phyloP scores from a whole-genome alignment of 2,113 vertebrate genomes.

The Candoia aspera region DNA sequence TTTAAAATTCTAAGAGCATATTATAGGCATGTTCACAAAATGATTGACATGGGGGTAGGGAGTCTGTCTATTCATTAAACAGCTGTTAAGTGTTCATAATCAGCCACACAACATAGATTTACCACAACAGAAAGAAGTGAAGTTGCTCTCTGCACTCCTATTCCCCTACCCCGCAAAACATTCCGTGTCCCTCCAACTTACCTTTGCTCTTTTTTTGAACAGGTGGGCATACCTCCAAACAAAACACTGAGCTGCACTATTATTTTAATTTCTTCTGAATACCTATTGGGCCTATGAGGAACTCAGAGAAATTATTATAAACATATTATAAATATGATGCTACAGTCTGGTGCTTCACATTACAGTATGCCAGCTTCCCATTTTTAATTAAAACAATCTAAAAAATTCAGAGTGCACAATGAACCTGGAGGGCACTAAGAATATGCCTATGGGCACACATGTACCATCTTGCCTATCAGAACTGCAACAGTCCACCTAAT shows the following conservation, averaged over 20 bases:
- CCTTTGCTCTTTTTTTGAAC: background rate
- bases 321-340: background rate
- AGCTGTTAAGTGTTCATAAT: background rate
- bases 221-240: background rate
- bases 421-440: background rate
- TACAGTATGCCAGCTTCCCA: background rate
- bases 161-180: background rate
- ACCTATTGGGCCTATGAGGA: background rate
- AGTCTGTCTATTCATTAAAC: background rate
- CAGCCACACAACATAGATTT: background rate
- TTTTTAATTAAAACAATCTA: background rate
- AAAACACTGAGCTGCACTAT: background rate
- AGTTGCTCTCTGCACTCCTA: background rate
- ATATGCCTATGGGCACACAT: background rate
- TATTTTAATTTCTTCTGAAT: background rate
- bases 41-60: background rate
- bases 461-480: background rate
- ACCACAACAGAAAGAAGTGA: background rate
- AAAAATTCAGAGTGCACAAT: background rate
- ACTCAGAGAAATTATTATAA: background rate
- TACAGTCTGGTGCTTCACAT: background rate
- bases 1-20: background rate
- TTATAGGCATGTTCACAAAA: background rate
- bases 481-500: slow-evolving; percentile 22
- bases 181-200: background rate